A percentile compares a stretch with the other conserved stretches of the same genome.
These are phyloP conservation scores for Vesta saturnalis DNA, from an alignment of 2,888 invertebrate species.

Conservation along the genomic window DNA sequence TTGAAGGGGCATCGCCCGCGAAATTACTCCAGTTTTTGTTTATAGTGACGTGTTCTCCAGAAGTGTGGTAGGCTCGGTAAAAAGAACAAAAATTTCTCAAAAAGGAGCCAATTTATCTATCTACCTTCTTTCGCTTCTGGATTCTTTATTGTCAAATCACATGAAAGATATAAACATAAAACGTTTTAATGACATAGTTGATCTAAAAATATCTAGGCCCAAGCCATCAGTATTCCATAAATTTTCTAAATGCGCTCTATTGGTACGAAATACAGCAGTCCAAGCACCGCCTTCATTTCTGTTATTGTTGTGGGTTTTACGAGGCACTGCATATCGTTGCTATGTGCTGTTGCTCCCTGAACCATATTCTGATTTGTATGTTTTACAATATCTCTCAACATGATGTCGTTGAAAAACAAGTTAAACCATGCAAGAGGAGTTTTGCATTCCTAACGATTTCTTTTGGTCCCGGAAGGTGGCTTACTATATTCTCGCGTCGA, in stretches of 20 bases:
- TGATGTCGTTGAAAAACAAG: background rate
- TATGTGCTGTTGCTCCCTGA: background rate
- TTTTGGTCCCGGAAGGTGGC: background rate
- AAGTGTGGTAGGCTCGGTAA: background rate
- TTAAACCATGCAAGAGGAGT: background rate
- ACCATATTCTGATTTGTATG: background rate
- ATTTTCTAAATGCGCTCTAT: background rate
- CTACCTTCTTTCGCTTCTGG: background rate
- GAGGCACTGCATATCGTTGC: background rate
- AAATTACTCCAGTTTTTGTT: background rate
- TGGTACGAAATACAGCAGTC: background rate
- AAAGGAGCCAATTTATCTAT: background rate
- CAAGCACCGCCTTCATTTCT: background rate
- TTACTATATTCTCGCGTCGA: background rate
- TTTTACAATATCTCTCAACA: background rate
- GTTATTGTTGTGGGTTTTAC: background rate
- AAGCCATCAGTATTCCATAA: background rate
- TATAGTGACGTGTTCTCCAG: background rate
- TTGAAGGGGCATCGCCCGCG: background rate
- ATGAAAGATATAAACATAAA: background rate
- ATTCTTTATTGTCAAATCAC: background rate
- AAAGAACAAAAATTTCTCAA: background rate
- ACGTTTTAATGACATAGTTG: background rate
- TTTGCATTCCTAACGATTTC: background rate
- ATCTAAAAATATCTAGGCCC: background rate